These are phyloP conservation scores for Callosobruchus maculatus DNA, from an alignment of 2,888 invertebrate genomes.

Conservation along the genomic window DNA sequence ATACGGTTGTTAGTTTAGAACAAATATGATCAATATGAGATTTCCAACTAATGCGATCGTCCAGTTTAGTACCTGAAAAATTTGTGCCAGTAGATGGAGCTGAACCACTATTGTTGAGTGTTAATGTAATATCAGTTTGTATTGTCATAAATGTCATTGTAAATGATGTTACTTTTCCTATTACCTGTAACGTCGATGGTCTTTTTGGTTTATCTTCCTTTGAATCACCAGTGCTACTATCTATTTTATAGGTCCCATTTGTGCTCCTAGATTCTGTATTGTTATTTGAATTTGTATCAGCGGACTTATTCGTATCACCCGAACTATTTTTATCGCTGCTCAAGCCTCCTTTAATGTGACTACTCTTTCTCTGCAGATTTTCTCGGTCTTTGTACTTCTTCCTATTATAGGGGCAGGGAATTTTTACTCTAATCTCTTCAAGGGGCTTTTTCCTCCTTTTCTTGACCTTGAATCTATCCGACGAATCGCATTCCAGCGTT, in stretches of 20 bases:
- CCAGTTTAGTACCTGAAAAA: no score
- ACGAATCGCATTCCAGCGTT: conserved; percentile 38
- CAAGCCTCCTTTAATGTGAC: not conserved
- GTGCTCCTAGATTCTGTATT: not conserved
- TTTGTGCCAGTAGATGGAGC: no score
- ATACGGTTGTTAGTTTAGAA: no score
- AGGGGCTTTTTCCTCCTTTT: conserved; percentile 21
- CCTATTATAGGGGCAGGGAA: conserved; percentile 23
- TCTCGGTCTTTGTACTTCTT: conserved; percentile 26
- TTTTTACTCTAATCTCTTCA: conserved; percentile 36
- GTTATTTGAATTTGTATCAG: not conserved
- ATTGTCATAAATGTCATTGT: no score
- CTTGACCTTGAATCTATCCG: conserved; percentile 10
- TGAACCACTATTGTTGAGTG: no score
- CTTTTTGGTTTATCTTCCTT: not conserved
- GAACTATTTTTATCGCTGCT: not conserved
- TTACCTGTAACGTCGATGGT: not conserved
- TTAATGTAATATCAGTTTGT: no score
- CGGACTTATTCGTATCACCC: not conserved
- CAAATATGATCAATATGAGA: no score
- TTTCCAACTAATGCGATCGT: no score
- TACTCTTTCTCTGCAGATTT: conserved; percentile 15
- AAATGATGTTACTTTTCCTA: not conserved
- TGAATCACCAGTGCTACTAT: not conserved
- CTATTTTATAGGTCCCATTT: not conserved